These are phyloP conservation scores for Grammomys dolichurus DNA, from an alignment of 2,113 vertebrate species.

Conservation along the genomic window DNA sequence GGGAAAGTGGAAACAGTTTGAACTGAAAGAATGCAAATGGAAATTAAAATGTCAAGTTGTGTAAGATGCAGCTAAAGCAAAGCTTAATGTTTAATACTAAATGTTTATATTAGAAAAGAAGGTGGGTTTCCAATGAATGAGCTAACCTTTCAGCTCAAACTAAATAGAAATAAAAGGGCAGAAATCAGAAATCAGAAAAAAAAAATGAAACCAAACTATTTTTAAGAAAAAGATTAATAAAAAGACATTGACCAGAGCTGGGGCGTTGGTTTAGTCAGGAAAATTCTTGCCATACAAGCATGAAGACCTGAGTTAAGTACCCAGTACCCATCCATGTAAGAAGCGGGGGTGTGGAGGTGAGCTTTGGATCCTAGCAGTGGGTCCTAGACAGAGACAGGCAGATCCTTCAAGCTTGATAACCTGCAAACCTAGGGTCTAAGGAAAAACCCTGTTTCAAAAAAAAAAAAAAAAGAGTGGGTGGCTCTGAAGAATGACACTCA, in stretches of 20 bases:
- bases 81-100: slow-evolving; percentile 39
- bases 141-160: slow-evolving; percentile 27
- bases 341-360: not conserved
- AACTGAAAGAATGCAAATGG: slow-evolving; percentile 31
- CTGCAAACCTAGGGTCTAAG: no score
- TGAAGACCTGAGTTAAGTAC: not conserved
- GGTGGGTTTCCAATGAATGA: not conserved
- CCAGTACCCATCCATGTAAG: not conserved
- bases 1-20: not conserved
- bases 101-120: slow-evolving; percentile 17
- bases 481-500: not conserved
- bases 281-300: not conserved
- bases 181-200: slow-evolving; percentile 39
- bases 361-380: not conserved
- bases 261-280: not conserved
- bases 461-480: not conserved
- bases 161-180: not conserved
- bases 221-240: not conserved
- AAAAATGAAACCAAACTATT: slow-evolving; percentile 1
- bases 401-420: not conserved
- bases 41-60: not conserved
- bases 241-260: not conserved
- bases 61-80: not conserved
- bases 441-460: not conserved
- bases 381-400: not conserved